Conservation (phyloP, 2,888 invertebrate genomes). For the Malthinus flaveolus region DNA sequence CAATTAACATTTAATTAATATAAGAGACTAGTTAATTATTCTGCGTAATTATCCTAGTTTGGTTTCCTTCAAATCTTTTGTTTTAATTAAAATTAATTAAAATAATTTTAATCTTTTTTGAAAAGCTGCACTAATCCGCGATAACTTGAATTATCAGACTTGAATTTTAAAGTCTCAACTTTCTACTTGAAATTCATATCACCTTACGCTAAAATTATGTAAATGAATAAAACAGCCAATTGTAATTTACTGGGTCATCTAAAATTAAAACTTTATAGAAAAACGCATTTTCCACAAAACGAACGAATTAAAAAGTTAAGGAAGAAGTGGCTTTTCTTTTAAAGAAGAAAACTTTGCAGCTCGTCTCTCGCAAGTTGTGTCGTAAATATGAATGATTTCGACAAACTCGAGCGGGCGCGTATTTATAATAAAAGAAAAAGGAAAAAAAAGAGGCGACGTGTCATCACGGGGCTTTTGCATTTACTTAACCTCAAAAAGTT, state of each 20-base stretch:
- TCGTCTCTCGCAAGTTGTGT: too few species aligned
- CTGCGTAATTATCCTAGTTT: not conserved
- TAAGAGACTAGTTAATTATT: constrained; percentile 3
- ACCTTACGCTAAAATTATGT: constrained; percentile 16
- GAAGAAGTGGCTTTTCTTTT: too few species aligned
- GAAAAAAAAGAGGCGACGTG: too few species aligned
- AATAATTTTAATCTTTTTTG: constrained; percentile 5
- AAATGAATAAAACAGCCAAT: constrained; percentile 14
- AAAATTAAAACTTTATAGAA: too few species aligned
- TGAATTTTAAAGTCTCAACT: constrained; percentile 16
- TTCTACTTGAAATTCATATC: constrained; percentile 21
- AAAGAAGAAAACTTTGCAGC: too few species aligned
- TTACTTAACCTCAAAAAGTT: too few species aligned
- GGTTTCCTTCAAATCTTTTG: not conserved
- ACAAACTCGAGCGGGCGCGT: too few species aligned
- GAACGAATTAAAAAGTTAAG: too few species aligned
- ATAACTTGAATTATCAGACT: constrained; percentile 15
- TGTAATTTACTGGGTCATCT: constrained; percentile 13
- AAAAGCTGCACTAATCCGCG: constrained; percentile 11
- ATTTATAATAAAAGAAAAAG: too few species aligned
- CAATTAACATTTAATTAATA: constrained; percentile 1
- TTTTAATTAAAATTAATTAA: constrained; percentile 7
- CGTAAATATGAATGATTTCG: too few species aligned
- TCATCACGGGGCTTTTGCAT: too few species aligned
- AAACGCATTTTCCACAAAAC: too few species aligned